Base-by-base conservation (phyloP, 2,113 vertebrate species). In the Marmota monax region DNA sequence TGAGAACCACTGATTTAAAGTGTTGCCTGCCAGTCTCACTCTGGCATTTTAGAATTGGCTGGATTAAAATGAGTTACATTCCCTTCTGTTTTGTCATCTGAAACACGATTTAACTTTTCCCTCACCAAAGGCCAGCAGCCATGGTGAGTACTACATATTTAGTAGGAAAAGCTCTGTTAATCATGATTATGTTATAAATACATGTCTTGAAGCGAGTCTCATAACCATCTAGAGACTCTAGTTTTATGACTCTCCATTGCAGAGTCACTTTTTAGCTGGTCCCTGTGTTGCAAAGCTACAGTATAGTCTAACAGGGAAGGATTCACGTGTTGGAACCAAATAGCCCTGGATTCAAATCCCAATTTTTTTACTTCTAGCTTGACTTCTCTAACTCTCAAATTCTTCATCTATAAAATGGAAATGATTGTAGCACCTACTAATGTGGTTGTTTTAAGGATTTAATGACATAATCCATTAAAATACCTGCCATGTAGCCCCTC, bases 381-480 rank as follows among this genome's bases (percentile, higher is more conserved):
- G 77, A 58, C 22, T 53, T 83, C 63, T 88, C 86, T 87, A 42
- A 90, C 63, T 48, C 29, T 92, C 42, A 29, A 1, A 74, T 95
- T 84, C 56, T 32, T 65, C 29, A 25, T 77, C 37, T 67, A 22
- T 78, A 77, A 92, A 93, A 88, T 87, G 70, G 45, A 93, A 88
- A 78, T 83, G 67, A 79, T 78, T 20, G 34, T 53, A 94, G 45
- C 70, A 65, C 34, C 51, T 23, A 14, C 22, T 80, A 27, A 78
- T 23, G 39, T 14, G 74, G 74, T 72, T 56, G 32, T 84, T 93
- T 73, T 65, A 82, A 79, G 22, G 70, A 29, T 32, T 95, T 84
- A 88, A 58, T 92, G 70, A 90, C 63, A 73, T 85, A 83, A 92
- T 69, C 4, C 42, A 67, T 72, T 67, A 90, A 96, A 95, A 88